Conservation (phyloP, 1,140 invertebrate species). For the Bombus confusus region DNA sequence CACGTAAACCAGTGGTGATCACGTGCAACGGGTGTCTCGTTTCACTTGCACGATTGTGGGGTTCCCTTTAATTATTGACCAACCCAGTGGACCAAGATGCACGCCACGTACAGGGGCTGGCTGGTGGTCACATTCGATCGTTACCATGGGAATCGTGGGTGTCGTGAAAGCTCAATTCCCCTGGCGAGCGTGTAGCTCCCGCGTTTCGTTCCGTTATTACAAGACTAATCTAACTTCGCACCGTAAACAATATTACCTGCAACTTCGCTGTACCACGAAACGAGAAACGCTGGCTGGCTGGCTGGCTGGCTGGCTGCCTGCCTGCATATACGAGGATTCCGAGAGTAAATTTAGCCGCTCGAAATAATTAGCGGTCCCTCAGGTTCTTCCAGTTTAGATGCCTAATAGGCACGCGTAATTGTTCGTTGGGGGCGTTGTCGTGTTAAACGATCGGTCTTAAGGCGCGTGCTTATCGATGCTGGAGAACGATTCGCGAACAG, state of each 20-base stretch:
- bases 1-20: constrained; percentile 24
- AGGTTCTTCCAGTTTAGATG: constrained; percentile 20
- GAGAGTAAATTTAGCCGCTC: constrained; percentile 49
- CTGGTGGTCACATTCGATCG: constrained; percentile 36
- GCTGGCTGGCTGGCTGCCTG: no score
- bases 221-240: constrained; percentile 66
- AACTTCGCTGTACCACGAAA: neutral
- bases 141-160: constrained; percentile 51
- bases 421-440: constrained; percentile 7
- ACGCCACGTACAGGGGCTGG: neutral
- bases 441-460: neutral
- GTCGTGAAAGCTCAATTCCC: constrained; percentile 45
- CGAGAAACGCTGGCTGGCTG: neutral
- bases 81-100: constrained; percentile 15
- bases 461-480: neutral
- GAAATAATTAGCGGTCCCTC: constrained; percentile 47
- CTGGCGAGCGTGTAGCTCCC: constrained; percentile 10
- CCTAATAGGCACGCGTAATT: constrained; percentile 29
- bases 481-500: neutral
- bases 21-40: constrained; percentile 42
- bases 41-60: constrained; percentile 27
- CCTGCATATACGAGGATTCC: neutral
- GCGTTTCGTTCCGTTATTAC: constrained; percentile 63
- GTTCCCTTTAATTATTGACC: constrained; percentile 51
- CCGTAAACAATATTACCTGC: constrained; percentile 65